Percentiles rank a stretch among this genome's conserved stretches.
Evolutionary conservation across 2,888 invertebrate genomes (phyloP).

Genomic region (Prionchulus punctatus): DNA sequence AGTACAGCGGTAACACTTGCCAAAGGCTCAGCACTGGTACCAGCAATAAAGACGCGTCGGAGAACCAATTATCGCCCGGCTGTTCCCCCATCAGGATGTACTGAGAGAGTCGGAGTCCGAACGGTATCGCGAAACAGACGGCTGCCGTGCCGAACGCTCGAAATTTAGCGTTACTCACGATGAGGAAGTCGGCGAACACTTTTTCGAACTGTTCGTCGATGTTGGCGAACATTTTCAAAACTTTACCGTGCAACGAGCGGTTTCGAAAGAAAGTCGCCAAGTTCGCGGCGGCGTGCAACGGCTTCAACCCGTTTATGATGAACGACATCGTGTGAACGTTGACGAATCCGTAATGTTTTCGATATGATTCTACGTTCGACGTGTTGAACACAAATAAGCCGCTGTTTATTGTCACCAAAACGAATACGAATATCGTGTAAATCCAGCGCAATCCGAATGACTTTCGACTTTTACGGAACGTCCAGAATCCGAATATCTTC

Average conservation of each 20-base stretch:
- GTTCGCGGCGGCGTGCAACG: background rate
- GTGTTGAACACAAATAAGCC: background rate
- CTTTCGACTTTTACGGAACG: too few species aligned
- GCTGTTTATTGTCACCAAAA: background rate
- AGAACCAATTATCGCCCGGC: background rate
- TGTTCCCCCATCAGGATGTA: background rate
- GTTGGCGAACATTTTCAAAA: background rate
- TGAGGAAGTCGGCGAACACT: background rate
- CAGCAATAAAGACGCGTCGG: background rate
- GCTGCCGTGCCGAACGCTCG: background rate
- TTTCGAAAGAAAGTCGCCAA: background rate
- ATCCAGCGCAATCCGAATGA: too few species aligned
- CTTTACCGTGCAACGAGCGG: background rate
- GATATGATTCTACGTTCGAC: background rate
- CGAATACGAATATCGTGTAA: background rate
- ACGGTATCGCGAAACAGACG: background rate
- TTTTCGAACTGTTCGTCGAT: background rate
- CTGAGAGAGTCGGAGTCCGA: background rate
- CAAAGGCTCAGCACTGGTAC: background rate
- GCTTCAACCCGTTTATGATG: background rate
- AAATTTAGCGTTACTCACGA: background rate
- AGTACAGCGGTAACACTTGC: background rate
- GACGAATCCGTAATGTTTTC: background rate
- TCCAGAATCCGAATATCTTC: too few species aligned
- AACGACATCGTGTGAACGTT: background rate